Percentiles rank a stretch among this genome's conserved stretches.
These are phyloP conservation scores for Rhinolophus ferrumequinum DNA, from an alignment of 2,113 vertebrate genomes.

Conservation along the genomic window DNA sequence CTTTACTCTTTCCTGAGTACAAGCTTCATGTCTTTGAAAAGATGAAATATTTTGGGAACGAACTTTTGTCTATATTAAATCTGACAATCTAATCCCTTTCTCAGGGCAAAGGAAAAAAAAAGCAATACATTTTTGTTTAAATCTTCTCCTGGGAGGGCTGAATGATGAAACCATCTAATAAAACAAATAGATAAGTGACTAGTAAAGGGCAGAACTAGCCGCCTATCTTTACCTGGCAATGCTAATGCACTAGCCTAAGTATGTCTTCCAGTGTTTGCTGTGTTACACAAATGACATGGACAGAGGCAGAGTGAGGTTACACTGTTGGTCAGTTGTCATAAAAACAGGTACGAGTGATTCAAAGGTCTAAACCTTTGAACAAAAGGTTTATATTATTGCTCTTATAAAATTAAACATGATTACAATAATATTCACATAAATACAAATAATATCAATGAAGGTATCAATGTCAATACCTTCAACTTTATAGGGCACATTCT, in stretches of 20 bases:
- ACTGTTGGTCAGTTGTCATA: not conserved
- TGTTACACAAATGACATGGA: not conserved
- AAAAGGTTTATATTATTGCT: not conserved
- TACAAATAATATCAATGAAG: not conserved
- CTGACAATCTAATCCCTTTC: not conserved
- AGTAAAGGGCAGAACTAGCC: not conserved
- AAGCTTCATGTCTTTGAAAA: not conserved
- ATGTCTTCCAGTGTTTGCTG: not conserved
- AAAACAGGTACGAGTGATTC: not conserved
- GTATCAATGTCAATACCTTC: not conserved
- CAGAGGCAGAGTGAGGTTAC: not conserved
- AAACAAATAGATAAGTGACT: not conserved
- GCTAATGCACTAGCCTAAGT: not conserved
- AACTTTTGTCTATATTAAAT: constrained; percentile 11
- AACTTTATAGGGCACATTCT: not conserved
- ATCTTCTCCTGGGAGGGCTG: not conserved
- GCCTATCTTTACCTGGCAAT: not conserved
- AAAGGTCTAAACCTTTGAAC: not conserved
- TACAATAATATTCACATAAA: not conserved
- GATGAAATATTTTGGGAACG: not conserved
- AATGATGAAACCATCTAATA: not conserved
- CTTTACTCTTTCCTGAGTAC: not conserved
- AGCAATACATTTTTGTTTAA: not conserved
- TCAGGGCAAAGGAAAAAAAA: not conserved
- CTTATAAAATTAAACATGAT: not conserved